These are phyloP conservation scores for Neomonachus schauinslandi DNA, from an alignment of 2,113 vertebrate genomes.

Conservation along the genomic window DNA sequence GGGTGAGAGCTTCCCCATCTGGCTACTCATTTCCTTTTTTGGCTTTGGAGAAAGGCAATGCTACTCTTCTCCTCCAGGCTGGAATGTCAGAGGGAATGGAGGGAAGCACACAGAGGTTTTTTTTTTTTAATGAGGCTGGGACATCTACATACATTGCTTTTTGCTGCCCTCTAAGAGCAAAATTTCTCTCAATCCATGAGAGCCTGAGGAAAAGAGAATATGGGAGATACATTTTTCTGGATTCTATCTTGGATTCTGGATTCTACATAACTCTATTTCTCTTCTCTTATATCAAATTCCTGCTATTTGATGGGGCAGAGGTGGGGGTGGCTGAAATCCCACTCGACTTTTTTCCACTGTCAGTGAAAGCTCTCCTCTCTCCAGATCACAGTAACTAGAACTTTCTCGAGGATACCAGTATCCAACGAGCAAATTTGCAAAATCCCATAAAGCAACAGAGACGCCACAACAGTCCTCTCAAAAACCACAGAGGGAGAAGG, in stretches of 20 bases:
- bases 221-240: background rate
- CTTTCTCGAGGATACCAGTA: background rate
- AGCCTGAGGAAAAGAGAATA: conserved; percentile 18
- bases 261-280: background rate
- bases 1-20: conserved; percentile 58
- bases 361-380: background rate
- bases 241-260: conserved; percentile 26
- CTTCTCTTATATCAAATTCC: conserved; percentile 19
- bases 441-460: background rate
- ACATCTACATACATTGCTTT: background rate
- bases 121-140: background rate
- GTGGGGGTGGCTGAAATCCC: background rate
- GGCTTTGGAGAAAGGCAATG: conserved; percentile 44
- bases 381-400: conserved; percentile 3
- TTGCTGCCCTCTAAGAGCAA: conserved; percentile 23
- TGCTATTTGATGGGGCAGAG: background rate
- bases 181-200: background rate
- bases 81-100: background rate
- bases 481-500: background rate
- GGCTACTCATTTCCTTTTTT: conserved; percentile 54
- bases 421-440: background rate
- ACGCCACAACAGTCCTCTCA: background rate
- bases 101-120: background rate
- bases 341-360: background rate
- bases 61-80: background rate